Conservation (phyloP, 2,797 vertebrate genomes). For the Passerculus sandwichensis region DNA sequence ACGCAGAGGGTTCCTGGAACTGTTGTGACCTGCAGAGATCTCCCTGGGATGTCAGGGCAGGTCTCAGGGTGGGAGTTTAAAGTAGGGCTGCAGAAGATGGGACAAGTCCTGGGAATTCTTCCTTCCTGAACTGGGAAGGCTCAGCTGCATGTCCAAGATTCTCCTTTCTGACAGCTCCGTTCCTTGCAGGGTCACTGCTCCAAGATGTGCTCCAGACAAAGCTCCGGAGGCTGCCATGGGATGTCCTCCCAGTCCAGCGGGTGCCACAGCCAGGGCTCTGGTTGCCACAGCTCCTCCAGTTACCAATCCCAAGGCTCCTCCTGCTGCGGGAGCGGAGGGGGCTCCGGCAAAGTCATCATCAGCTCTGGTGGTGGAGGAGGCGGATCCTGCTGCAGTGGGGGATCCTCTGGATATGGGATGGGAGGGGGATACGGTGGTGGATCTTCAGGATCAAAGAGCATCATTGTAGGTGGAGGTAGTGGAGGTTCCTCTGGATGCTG, state of each 20-base stretch:
- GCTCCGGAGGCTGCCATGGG: neutral
- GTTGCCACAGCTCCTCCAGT: neutral
- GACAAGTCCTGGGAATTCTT: neutral
- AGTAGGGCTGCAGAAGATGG: neutral
- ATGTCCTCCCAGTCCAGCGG: neutral
- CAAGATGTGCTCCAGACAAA: conserved; percentile 38
- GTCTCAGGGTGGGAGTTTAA: neutral
- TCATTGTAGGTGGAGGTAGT: neutral
- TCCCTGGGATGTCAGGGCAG: neutral
- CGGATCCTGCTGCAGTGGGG: neutral
- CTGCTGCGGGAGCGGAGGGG: neutral
- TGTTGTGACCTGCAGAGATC: neutral
- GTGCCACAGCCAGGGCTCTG: neutral
- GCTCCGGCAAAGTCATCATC: neutral
- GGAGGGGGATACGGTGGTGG: neutral
- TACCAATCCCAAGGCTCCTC: neutral
- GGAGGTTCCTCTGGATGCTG: no score
- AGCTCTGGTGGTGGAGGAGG: neutral
- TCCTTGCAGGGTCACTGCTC: neutral
- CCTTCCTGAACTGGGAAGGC: neutral
- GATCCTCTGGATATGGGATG: neutral
- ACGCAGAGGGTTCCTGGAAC: rapidly evolving
- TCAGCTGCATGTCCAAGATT: neutral
- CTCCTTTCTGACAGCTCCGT: neutral
- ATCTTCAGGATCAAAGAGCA: rapidly evolving